Base-by-base conservation (phyloP, 2,888 invertebrate species). In the Ennomos fuscantarius region DNA sequence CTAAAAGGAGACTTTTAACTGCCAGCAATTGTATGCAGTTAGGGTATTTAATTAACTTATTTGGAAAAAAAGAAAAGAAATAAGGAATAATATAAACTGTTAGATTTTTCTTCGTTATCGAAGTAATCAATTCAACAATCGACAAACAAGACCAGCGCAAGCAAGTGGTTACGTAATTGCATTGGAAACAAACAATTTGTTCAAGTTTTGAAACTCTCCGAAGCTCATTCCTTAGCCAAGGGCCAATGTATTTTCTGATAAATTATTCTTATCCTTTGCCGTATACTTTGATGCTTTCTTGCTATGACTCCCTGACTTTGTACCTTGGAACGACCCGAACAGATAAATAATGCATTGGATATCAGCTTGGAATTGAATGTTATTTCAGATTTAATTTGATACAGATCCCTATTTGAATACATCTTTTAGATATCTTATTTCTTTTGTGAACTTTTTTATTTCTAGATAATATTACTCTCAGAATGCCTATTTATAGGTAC, bases 171-270 rank as follows among this genome's bases (percentile, higher is more conserved):
- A 24, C 24, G 24, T 70, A 69, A 73, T 74, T 70, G 70, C 63
- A 70, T 72, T 70, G 66, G 55, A 64, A 60, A 55, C 49, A 67
- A 73, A 68, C 66, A 73, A 72, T 65, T 31, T 1, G 10, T 46
- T n/a, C 37, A 46, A 46, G 8, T 46, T 37, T 46, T 3, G 6
- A 31, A 24, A 24, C 24, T 24, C 41, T 24, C 15, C 31, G 1
- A 1, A 9, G 11, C 46, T 37, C 10, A 32, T 43, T 65, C 70
- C 70, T 70, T 70, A 70, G 71, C 72, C 69, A 37, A 46, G 46
- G 37, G 15, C 37, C 9, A 9, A 24, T 11, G 46, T 31, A 40
- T 48, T 33, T 48, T 48, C 32, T 33, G 9, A 33, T 48, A 48
- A 48, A 40, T 48, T 48, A 49, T 49, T 49, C 34, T 33, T 35